These are phyloP conservation scores for Semnornis frantzii DNA, from an alignment of 2,113 vertebrate genomes.

Conservation along the genomic window DNA sequence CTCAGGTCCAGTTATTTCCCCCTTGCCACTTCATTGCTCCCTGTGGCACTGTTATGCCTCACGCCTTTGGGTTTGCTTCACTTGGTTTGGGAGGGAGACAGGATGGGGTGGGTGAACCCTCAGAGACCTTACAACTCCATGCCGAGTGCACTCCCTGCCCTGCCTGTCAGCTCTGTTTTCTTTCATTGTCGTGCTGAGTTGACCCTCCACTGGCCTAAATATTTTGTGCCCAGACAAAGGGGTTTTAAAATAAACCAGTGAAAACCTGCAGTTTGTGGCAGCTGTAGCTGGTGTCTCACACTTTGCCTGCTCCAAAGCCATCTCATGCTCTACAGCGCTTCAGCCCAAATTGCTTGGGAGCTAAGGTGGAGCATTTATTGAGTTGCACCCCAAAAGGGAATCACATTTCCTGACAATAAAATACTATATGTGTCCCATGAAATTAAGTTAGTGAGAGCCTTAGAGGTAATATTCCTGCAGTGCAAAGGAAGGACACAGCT, in stretches of 20 bases:
- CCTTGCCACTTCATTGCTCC: neutral
- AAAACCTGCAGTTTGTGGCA: neutral
- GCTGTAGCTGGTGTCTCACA: neutral
- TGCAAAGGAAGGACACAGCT: neutral
- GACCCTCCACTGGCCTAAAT: neutral
- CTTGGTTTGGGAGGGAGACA: neutral
- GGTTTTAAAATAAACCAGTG: neutral
- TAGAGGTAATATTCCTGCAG: neutral
- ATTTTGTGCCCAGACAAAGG: neutral
- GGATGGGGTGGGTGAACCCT: neutral
- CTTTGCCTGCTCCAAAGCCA: neutral
- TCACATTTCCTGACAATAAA: neutral
- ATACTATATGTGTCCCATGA: neutral
- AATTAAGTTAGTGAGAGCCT: neutral
- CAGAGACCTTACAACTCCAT: neutral
- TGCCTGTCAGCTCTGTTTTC: neutral
- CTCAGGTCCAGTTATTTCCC: neutral
- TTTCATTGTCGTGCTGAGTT: neutral
- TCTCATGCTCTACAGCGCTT: neutral
- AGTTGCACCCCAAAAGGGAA: neutral
- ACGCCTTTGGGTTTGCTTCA: accelerated
- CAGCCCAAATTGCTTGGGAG: neutral
- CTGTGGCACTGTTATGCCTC: neutral
- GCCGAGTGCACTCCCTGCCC: neutral
- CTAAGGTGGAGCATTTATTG: neutral